Conservation (phyloP, 2,888 invertebrate species). For the Mythimna vitellina region DNA sequence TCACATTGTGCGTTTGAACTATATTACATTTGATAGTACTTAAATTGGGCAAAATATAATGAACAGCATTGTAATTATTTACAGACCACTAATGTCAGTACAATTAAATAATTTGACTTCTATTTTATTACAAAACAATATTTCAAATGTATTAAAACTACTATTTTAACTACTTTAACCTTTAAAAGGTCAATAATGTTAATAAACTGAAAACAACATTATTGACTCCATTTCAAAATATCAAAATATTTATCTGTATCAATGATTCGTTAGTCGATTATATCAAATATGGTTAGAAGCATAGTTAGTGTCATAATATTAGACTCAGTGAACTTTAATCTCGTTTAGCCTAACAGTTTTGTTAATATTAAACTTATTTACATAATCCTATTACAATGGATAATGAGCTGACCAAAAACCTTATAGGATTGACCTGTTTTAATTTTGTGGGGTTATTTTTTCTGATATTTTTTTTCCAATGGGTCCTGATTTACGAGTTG, state of each 20-base stretch:
- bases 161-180: not conserved
- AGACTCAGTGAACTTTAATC: not conserved
- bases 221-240: not conserved
- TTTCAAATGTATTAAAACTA: not conserved
- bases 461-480: not conserved
- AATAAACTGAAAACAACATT: not conserved
- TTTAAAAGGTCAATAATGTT: not conserved
- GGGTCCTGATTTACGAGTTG: too few relatives aligned
- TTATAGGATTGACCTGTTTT: not conserved
- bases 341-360: not conserved
- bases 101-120: not conserved
- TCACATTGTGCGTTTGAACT: too few relatives aligned
- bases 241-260: not conserved
- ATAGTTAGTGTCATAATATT: not conserved
- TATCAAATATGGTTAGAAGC: conserved; percentile 3
- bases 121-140: not conserved
- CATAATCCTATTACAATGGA: conserved; percentile 4
- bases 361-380: conserved; percentile 3
- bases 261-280: not conserved
- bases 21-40: too few relatives aligned
- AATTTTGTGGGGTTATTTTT: not conserved
- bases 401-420: not conserved
- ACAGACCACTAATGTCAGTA: not conserved
- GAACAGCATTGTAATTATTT: not conserved
- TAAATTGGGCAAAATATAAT: not conserved